phyloP scores from a whole-genome alignment of 2,888 invertebrate genomes.

The Pyrrhosoma nymphula region DNA sequence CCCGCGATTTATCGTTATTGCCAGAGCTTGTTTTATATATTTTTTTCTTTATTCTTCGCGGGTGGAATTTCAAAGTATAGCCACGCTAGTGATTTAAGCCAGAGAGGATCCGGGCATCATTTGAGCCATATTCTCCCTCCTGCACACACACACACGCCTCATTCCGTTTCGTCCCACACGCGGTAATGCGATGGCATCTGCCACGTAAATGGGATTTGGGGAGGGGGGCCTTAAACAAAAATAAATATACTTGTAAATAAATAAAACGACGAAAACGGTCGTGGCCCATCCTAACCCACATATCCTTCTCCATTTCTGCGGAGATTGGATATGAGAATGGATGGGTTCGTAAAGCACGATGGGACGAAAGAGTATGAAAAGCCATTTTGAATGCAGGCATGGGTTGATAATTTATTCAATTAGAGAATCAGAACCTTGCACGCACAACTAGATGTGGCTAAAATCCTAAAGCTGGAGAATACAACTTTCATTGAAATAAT shows the following conservation, averaged over 20 bases:
- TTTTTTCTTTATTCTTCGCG: background rate
- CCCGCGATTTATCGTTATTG: conserved; percentile 18
- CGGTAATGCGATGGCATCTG: background rate
- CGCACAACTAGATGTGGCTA: no score
- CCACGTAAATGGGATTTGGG: background rate
- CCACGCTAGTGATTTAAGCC: background rate
- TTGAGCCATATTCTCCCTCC: background rate
- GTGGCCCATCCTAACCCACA: no score
- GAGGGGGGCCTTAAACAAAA: background rate
- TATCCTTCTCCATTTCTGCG: no score
- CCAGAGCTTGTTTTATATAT: background rate
- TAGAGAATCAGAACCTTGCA: no score
- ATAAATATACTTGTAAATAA: background rate
- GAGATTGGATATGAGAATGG: no score
- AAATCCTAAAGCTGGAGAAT: no score
- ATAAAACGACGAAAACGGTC: no score
- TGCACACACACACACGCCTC: background rate
- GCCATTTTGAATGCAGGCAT: no score
- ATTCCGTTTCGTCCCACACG: background rate
- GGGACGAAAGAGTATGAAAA: no score
- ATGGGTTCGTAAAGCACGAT: no score
- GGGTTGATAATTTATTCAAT: no score
- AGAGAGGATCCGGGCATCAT: background rate
- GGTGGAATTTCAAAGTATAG: background rate
- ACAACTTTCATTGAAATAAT: no score